Conservation (phyloP, 1,140 invertebrate genomes). For the Papilio xuthus region DNA sequence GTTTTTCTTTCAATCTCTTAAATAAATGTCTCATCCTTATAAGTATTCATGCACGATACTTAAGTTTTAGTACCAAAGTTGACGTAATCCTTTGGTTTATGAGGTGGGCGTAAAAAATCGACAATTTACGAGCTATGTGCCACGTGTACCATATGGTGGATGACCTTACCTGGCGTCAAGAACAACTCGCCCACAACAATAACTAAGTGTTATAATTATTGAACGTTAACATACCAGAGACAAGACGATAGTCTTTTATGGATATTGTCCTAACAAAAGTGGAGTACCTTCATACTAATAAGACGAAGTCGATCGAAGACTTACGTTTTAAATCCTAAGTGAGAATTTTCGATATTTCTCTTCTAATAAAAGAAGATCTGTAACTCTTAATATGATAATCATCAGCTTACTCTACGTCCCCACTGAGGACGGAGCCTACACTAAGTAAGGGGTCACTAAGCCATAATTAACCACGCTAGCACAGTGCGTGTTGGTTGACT, state of each 20-base stretch:
- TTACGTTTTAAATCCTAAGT: not conserved
- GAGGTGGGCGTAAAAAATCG: slow-evolving; percentile 41
- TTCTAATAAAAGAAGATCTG: too few species aligned
- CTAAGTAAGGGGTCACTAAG: too few species aligned
- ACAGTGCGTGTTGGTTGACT: too few species aligned
- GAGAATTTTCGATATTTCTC: not conserved
- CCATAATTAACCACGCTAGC: too few species aligned
- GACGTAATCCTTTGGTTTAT: slow-evolving; percentile 43
- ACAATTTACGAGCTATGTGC: slow-evolving; percentile 39
- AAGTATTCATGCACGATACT: not conserved
- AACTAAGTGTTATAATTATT: slow-evolving; percentile 14
- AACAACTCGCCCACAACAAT: slow-evolving; percentile 25
- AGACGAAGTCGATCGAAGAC: not conserved
- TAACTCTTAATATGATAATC: too few species aligned
- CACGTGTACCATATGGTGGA: slow-evolving; percentile 30
- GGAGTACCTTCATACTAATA: not conserved
- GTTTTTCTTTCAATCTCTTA: not conserved
- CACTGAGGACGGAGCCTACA: too few species aligned
- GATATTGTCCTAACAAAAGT: not conserved
- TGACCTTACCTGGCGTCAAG: slow-evolving; percentile 13
- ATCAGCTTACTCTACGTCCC: too few species aligned
- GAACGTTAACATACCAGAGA: slow-evolving; percentile 13
- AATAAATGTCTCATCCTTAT: slow-evolving; percentile 4
- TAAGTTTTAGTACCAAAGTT: slow-evolving; percentile 1
- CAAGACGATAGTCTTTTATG: not conserved